A percentile compares a stretch with the other conserved stretches of the same genome.
These are phyloP conservation scores for Chelmon rostratus DNA, from an alignment of 2,797 vertebrate genomes.

Conservation along the genomic window DNA sequence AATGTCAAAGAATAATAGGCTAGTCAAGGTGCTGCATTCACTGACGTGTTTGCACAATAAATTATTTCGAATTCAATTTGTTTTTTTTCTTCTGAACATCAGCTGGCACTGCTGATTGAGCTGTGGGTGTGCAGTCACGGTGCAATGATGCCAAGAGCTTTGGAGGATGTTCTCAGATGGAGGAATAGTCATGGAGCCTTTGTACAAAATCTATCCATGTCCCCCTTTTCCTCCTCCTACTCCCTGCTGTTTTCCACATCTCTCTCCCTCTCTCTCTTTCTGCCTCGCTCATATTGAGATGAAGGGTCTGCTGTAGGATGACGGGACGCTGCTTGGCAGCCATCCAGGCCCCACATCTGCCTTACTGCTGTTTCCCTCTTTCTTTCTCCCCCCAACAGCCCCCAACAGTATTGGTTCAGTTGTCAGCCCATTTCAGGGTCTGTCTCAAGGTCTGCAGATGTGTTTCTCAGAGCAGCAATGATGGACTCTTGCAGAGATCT, in stretches of 20 bases:
- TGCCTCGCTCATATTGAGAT: slow-evolving; percentile 79
- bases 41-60: slow-evolving; percentile 70
- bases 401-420: slow-evolving; percentile 78
- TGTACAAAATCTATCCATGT: slow-evolving; percentile 64
- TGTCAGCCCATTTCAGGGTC: slow-evolving; percentile 79
- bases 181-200: slow-evolving; percentile 64
- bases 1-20: slow-evolving; percentile 78
- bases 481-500: slow-evolving; percentile 80
- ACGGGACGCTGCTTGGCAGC: slow-evolving; percentile 79
- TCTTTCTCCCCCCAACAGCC: slow-evolving; percentile 53
- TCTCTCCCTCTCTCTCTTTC: slow-evolving; percentile 58
- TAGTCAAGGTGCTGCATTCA: slow-evolving; percentile 67
- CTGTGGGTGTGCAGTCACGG: slow-evolving; percentile 52
- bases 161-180: slow-evolving; percentile 67
- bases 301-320: slow-evolving; percentile 78
- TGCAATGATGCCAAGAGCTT: slow-evolving; percentile 61
- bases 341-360: slow-evolving; percentile 87
- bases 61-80: slow-evolving; percentile 67
- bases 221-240: slow-evolving; percentile 55
- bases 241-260: slow-evolving; percentile 73
- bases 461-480: slow-evolving; percentile 77
- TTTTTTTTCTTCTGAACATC: slow-evolving; percentile 46
- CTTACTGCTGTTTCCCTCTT: slow-evolving; percentile 82
- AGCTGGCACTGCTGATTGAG: slow-evolving; percentile 56
- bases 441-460: slow-evolving; percentile 81